Conservation (phyloP, 2,113 vertebrate genomes). For the Phalacrocorax brasilianus region DNA sequence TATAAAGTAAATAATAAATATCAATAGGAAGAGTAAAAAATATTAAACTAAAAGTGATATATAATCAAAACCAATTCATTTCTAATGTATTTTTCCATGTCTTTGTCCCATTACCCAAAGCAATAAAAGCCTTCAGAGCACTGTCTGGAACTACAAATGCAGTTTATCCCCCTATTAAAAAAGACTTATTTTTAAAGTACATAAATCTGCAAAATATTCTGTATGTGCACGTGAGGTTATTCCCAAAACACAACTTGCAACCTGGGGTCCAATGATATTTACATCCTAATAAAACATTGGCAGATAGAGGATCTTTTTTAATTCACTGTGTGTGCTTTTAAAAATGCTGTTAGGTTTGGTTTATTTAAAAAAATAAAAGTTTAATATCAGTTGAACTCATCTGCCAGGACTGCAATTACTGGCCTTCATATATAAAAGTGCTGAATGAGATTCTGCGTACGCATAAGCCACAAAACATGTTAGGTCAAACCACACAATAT, state of each 20-base stretch:
- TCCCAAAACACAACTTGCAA: not conserved
- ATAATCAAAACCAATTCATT: not conserved
- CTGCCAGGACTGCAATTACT: not conserved
- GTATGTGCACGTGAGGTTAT: fast-evolving
- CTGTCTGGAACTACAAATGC: not conserved
- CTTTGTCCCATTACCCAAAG: not conserved
- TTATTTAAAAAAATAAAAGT: not conserved
- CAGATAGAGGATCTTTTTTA: not conserved
- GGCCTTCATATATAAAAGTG: not conserved
- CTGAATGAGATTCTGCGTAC: not conserved
- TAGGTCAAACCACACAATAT: not conserved
- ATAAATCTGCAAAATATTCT: not conserved
- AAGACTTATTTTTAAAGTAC: not conserved
- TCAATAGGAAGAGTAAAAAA: not conserved
- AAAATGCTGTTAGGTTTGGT: not conserved
- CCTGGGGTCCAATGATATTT: not conserved
- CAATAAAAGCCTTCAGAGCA: not conserved
- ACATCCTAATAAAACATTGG: not conserved
- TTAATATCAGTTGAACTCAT: not conserved
- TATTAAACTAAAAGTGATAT: not conserved
- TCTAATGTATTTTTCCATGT: not conserved
- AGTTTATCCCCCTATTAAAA: not conserved
- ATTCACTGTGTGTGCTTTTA: not conserved
- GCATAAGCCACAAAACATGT: not conserved
- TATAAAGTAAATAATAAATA: not conserved